phyloP scores from a whole-genome alignment of 2,797 vertebrate species.

The Ataeniobius toweri region DNA sequence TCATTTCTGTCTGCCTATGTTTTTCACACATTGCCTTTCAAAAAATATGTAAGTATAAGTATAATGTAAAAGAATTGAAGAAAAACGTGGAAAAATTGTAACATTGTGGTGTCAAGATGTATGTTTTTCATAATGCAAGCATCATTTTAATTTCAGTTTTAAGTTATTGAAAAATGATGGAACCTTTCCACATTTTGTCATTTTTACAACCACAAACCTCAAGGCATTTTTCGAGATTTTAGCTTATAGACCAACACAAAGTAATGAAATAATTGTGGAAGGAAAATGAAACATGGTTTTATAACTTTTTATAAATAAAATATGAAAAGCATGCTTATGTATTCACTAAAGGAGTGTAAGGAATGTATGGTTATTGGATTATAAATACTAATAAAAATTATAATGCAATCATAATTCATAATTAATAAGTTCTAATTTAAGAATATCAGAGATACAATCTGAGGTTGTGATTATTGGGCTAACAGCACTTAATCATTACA shows the following conservation, averaged over 20 bases:
- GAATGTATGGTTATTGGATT: too few species aligned
- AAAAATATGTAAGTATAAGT: background rate
- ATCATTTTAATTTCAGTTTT: slow-evolving; percentile 1
- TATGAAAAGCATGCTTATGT: background rate
- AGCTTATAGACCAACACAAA: background rate
- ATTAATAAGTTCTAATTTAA: too few species aligned
- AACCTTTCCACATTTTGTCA: too few species aligned
- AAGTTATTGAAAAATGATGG: too few species aligned
- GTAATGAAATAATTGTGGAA: background rate
- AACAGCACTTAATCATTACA: too few species aligned
- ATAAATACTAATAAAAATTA: too few species aligned
- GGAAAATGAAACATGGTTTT: background rate
- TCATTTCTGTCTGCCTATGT: background rate
- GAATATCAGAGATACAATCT: too few species aligned
- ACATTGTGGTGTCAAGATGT: background rate
- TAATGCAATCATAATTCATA: too few species aligned
- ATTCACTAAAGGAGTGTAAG: background rate
- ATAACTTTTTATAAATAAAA: background rate
- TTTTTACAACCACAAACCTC: too few species aligned
- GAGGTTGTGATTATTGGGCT: too few species aligned
- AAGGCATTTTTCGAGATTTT: too few species aligned
- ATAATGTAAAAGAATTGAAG: background rate
- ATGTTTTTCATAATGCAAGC: background rate
- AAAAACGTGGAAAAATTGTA: background rate
- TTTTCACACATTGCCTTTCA: background rate